Conservation (phyloP, 2,797 vertebrate genomes). For the Microhierax caerulescens region DNA sequence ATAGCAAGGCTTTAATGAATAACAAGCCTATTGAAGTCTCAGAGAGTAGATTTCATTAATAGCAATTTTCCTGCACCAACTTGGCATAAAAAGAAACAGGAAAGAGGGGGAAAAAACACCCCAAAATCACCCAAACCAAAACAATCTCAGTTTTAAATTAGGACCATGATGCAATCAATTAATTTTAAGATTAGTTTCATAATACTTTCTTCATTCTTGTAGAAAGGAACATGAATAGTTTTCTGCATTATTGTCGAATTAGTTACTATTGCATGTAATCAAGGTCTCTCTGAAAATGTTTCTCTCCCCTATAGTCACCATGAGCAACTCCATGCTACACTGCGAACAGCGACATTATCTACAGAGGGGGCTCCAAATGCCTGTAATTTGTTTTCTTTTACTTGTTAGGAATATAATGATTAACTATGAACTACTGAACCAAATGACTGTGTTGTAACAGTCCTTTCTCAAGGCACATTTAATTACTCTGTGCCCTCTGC, state of each 20-base stretch:
- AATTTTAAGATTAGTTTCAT: constrained; percentile 20
- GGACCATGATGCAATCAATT: not conserved
- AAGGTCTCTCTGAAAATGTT: not conserved
- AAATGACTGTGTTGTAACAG: not conserved
- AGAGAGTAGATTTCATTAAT: constrained; percentile 37
- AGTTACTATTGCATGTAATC: not conserved
- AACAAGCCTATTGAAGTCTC: constrained; percentile 43
- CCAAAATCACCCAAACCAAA: not conserved
- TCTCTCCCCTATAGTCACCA: not conserved
- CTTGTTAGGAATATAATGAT: not conserved
- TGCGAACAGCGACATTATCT: not conserved
- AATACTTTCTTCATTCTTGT: not conserved
- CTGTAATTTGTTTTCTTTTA: not conserved
- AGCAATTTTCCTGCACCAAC: constrained; percentile 50
- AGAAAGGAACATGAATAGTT: not conserved
- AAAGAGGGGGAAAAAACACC: not conserved
- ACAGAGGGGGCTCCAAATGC: not conserved
- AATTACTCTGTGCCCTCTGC: not conserved
- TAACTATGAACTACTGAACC: constrained; percentile 21
- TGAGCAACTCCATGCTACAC: not conserved
- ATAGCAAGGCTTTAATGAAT: constrained; percentile 37
- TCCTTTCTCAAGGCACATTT: not conserved
- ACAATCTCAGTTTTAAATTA: not conserved
- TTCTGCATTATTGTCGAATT: constrained; percentile 13
- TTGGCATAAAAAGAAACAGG: constrained; percentile 3